Base-by-base conservation (phyloP, 2,888 invertebrate species). In the Yponomeuta malinellus region DNA sequence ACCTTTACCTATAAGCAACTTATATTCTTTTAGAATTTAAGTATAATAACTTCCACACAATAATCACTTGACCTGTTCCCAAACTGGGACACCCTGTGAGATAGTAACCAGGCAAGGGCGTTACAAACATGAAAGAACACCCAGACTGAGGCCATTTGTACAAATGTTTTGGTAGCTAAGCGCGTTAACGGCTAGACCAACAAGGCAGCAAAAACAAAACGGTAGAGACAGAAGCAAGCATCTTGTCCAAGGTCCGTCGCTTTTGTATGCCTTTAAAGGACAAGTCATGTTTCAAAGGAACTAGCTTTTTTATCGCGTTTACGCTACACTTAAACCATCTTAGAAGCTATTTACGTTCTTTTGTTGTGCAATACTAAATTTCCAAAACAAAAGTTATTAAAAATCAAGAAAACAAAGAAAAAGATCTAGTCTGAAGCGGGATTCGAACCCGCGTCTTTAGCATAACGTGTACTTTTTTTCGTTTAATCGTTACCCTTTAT, bases 271-370 rank as follows among this genome's bases (percentile, higher is more conserved):
- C 52, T 29, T 48, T 52, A 52, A 68, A 68, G 68, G 68, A 59
- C 77, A 72, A 78, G 76, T 77, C 74, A 76, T 75, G 75, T 77
- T 74, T 73, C 73, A 65, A 73, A 74, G 74, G 73, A 74, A 74
- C 74, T 69, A 23, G 52, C 68, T 72, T 67, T 72, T 73, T 74
- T 67, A 68, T 15, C n/a, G 29, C 63, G 23, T 64, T 33, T 29
- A 70, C 23, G 10, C 43, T 70, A n/a, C 48, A 70, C 8, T 70
- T 33, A 63, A 70, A 63, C 15, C 52, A 23, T 68, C 43, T 5
- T 23, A 23, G 23, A 29, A n/a, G 29, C 4, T 23, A n/a, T 48
- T 48, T 48, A 15, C 12, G 15, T 59, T 59, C 52, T 12, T 59
- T 59, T 5, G 52, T 59, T 59, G 52, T 15, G 52, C 15, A 59